Base-by-base conservation (phyloP, 1,140 invertebrate species). In the Diachasma alloeum region DNA sequence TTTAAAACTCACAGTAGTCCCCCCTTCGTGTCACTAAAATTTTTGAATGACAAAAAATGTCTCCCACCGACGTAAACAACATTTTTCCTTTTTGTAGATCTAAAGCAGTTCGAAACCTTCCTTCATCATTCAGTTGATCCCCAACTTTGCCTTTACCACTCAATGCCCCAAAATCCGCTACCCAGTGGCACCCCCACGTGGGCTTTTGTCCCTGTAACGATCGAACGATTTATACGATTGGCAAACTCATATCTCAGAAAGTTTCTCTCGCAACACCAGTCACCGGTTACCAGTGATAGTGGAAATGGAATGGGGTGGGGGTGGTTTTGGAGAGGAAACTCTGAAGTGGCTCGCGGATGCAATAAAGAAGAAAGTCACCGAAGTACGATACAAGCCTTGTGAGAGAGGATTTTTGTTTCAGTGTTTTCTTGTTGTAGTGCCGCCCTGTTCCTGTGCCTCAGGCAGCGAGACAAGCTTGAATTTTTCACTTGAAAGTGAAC, bases 201-300 rank as follows among this genome's bases (percentile, higher is more conserved):
- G 59, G 48, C 31, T 59, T 53, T 76, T 71, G 70, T 66, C 73
- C 72, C 74, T 37, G 70, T 70, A 76, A 76, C 63, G 71, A 76
- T 76, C 42, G 74, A 79, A 76, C 74, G 74, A 79, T 79, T 79
- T 79, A 79, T 79, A 74, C 78, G 74, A 76, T 76, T 53, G 73
- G 37, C 73, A 42, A 44, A 66, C 46, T 73, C 74, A 76, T 79
- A 79, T 79, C 72, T 74, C 71, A 72, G 10, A 79, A 79, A 79
- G 46, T 78, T 78, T 75, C 53, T 59, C 53, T 70, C 63, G 19
- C 66, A n/a, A 39, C 37, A 48, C 24, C 11, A 63, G 59, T 26
- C 59, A 31, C 59, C 19, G 24, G 19, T 63, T 26, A 26, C 59
- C 24, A 63, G 19, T 63, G 48, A 53, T 53, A 53, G 48, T 26